Base-by-base conservation (phyloP, 2,888 invertebrate species). In the Hypena proboscidalis region DNA sequence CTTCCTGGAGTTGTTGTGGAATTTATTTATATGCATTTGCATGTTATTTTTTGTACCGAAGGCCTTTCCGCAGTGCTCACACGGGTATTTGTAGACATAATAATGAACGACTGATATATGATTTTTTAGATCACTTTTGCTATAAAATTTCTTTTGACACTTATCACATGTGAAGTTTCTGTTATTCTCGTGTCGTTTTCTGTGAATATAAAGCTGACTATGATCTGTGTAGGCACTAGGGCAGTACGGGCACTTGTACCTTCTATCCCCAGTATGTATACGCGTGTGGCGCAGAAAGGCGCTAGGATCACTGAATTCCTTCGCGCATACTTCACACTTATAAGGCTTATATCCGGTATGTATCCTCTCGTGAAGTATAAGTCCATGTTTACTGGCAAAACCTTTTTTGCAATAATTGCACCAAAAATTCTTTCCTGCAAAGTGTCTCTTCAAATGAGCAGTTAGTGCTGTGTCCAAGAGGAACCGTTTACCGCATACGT, bases 251-350 rank as follows among this genome's bases (percentile, higher is more conserved):
- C 79, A 80, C 1, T 26, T 6, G 42, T 74, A 74, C 0, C 54
- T 62, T 23, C 66, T 72, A 0, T 57, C 62, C 0, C 67, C 70
- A 0, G 68, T 70, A 33, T 79, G 79, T 2, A 49, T 72, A 4
- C 70, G 52, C 17, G 48, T 38, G 37, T 80, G 77, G 2, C 73
- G 62, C 2, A 1, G 4, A 1, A 34, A 13, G 0, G 77, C 70
- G 0, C 70, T 69, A 0, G 39, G 62, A 4, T 78, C 74, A 10
- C 55, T 40, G 39, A 80, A 78, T 0, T 36, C 32, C 29, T 72
- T 73, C 2, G 17, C 34, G 31, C 79, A 77, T 29, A 42, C 48
- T 1, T 37, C 17, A 36, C 78, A 78, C 2, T 26, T 37, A 23
- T 43, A 56, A 0, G 70, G 70, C 11, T 69, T 73, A 1, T 46